Evolutionary conservation across 2,888 invertebrate species (phyloP).

Genomic region (Sphecodes monilicornis): DNA sequence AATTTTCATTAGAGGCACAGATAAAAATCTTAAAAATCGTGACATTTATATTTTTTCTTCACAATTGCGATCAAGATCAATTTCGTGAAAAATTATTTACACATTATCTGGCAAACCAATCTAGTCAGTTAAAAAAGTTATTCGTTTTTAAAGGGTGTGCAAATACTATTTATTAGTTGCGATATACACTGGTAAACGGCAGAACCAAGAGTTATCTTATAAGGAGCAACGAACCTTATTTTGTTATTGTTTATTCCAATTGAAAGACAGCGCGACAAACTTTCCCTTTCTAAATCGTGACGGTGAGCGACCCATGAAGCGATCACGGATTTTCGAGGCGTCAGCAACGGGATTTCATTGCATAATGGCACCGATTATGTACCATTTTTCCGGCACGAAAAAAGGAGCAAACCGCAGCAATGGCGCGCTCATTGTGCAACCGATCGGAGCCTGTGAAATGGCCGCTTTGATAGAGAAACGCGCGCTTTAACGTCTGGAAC

Average conservation of each 20-base stretch:
- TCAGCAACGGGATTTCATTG: conserved; percentile 11
- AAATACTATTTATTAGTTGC: too few relatives aligned
- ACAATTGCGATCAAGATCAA: too few relatives aligned
- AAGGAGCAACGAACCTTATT: not conserved
- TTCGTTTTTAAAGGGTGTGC: too few relatives aligned
- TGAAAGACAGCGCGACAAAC: not conserved
- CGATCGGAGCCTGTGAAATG: conserved; percentile 50
- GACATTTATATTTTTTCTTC: too few relatives aligned
- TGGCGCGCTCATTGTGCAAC: conserved; percentile 35
- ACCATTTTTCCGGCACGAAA: conserved; percentile 13
- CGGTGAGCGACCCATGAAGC: conserved; percentile 4
- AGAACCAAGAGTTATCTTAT: not conserved
- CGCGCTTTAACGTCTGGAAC: conserved; percentile 23
- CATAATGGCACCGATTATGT: conserved; percentile 37
- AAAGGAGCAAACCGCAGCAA: not conserved
- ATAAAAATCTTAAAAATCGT: too few relatives aligned
- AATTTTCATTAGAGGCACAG: too few relatives aligned
- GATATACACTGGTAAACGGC: too few relatives aligned
- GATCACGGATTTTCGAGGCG: conserved; percentile 30
- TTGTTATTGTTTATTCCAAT: not conserved
- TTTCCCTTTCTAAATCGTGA: conserved; percentile 54
- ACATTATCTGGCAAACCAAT: too few relatives aligned
- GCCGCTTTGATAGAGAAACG: conserved; percentile 30
- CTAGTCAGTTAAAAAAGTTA: too few relatives aligned
- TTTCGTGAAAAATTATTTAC: too few relatives aligned